Evolutionary conservation across 2,888 invertebrate genomes (phyloP).

Genomic region (Archaeoteleia sp.): DNA sequence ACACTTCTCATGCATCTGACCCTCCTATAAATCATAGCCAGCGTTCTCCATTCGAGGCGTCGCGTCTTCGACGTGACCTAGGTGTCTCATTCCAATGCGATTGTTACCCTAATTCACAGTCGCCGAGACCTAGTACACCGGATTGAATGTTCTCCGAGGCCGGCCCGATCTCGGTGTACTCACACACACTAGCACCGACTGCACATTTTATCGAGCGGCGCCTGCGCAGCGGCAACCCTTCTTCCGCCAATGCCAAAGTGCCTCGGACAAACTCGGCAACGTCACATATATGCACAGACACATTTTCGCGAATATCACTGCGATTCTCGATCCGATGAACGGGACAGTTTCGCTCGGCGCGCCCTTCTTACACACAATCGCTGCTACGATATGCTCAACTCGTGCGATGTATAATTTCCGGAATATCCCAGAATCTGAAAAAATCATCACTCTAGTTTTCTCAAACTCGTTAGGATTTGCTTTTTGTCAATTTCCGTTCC

Average conservation of each 20-base stretch:
- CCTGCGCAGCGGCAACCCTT: conserved; percentile 20
- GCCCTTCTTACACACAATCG: conserved; percentile 32
- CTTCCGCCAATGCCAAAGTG: conserved; percentile 13
- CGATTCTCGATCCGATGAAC: conserved; percentile 18
- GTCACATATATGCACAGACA: conserved; percentile 1
- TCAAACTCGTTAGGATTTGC: too few species aligned
- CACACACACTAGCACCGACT: background rate
- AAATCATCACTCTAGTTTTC: too few species aligned
- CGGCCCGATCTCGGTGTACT: background rate
- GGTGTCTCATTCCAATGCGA: conserved; percentile 12
- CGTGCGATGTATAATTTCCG: conserved; percentile 30
- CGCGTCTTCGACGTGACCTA: conserved; percentile 10
- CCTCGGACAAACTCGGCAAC: background rate
- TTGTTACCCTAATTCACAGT: conserved; percentile 16
- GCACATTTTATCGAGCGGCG: conserved; percentile 42
- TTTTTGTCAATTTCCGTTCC: too few species aligned
- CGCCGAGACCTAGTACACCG: conserved; percentile 9
- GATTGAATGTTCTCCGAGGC: conserved; percentile 10
- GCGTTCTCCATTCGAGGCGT: background rate
- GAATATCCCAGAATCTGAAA: background rate
- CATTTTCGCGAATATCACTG: background rate
- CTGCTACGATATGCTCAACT: background rate
- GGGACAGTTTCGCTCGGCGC: conserved; percentile 38
- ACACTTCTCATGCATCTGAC: too few species aligned
- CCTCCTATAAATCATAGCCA: too few species aligned